phyloP scores from a whole-genome alignment of 2,113 vertebrate genomes.

The Acanthisitta chloris region DNA sequence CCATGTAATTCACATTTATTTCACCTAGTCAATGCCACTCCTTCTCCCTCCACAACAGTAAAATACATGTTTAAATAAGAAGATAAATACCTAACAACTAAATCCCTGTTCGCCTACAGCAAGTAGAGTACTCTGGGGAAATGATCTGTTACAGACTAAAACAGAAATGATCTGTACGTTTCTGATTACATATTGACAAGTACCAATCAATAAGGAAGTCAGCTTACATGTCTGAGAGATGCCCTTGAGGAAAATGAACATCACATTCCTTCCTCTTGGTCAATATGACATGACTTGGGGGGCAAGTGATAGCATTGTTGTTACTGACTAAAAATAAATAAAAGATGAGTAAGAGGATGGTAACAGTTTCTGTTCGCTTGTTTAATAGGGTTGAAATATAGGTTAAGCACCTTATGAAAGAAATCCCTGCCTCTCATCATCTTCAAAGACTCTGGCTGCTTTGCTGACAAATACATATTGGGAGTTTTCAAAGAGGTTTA shows the following conservation, averaged over 20 bases:
- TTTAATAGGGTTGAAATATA: slow-evolving; percentile 6
- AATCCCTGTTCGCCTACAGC: background rate
- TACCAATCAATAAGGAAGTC: background rate
- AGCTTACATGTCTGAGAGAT: background rate
- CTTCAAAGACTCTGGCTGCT: background rate
- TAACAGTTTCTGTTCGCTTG: background rate
- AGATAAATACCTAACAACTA: background rate
- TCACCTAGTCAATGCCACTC: background rate
- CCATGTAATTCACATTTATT: background rate
- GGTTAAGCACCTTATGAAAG: background rate
- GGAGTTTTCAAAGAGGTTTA: background rate
- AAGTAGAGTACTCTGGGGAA: background rate
- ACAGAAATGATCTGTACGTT: background rate
- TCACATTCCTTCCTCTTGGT: background rate
- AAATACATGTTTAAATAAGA: background rate
- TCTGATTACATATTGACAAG: slow-evolving; percentile 2
- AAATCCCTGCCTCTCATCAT: background rate
- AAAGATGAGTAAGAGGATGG: background rate
- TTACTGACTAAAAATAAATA: background rate
- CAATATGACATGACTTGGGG: background rate
- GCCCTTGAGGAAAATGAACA: slow-evolving; percentile 32
- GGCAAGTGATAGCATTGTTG: background rate
- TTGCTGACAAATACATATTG: background rate
- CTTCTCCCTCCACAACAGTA: background rate
- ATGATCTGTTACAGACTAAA: background rate